Conservation (phyloP, 35 echinoderm and acorn worm genomes). For the Lytechinus pictus region DNA sequence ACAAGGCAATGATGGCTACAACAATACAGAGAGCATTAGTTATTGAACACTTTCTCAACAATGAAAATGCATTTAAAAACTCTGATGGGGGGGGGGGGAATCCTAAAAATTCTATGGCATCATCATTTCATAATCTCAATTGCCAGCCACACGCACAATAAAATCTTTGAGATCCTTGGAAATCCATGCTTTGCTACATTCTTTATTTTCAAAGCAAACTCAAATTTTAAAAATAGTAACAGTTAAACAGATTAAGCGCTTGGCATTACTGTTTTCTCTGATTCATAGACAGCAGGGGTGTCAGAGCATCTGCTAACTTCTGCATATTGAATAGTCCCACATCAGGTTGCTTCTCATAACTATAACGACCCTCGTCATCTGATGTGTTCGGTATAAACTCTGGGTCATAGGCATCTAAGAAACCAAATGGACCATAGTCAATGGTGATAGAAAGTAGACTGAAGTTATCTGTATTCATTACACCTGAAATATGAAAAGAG, state of each 20-base stretch:
- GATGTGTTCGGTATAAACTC: slow-evolving; percentile 90
- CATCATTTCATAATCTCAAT: no score
- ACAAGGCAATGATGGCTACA: no score
- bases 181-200: no score
- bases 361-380: slow-evolving; percentile 90
- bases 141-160: no score
- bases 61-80: no score
- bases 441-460: slow-evolving; percentile 94
- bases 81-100: no score
- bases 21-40: no score
- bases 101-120: no score
- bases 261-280: slow-evolving; percentile 62
- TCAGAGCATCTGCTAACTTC: slow-evolving; percentile 75
- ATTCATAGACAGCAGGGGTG: slow-evolving; percentile 46
- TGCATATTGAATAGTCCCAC: slow-evolving; percentile 80
- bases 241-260: not conserved
- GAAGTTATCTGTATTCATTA: slow-evolving; percentile 99
- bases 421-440: slow-evolving; percentile 98
- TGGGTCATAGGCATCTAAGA: slow-evolving; percentile 81
- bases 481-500: slow-evolving; percentile 62
- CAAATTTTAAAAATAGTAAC: not conserved
- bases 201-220: not conserved
- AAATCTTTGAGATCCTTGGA: no score
- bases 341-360: slow-evolving; percentile 87
- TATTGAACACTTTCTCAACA: no score